These are phyloP conservation scores for Tauraco hartlaubi DNA, from an alignment of 2,797 vertebrate genomes.

Conservation along the genomic window DNA sequence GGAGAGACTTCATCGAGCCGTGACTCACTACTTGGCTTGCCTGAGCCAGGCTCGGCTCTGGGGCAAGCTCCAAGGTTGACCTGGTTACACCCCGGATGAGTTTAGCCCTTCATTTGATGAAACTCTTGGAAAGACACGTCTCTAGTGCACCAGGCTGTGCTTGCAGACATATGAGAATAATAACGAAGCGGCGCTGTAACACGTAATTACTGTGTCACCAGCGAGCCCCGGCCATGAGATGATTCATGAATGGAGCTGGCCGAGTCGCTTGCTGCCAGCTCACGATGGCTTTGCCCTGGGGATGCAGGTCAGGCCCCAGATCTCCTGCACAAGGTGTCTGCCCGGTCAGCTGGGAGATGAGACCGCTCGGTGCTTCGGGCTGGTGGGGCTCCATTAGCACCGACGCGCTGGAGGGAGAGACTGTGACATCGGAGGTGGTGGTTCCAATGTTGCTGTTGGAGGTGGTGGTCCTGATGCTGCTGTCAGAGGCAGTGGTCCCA, in stretches of 20 bases:
- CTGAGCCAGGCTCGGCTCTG: background rate
- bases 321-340: background rate
- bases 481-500: background rate
- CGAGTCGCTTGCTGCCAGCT: background rate
- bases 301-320: background rate
- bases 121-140: background rate
- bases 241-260: background rate
- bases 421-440: rapidly evolving
- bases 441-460: rapidly evolving
- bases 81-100: background rate
- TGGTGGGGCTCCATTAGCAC: background rate
- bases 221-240: background rate
- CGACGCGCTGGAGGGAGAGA: rapidly evolving
- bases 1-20: background rate
- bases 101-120: background rate
- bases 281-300: background rate
- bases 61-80: background rate
- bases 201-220: background rate
- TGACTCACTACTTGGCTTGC: background rate
- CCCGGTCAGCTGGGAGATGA: rapidly evolving
- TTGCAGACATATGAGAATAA: background rate
- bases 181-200: background rate
- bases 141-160: background rate
- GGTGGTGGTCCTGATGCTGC: background rate
- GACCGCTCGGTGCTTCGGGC: rapidly evolving